Evolutionary conservation across 2,797 vertebrate genomes (phyloP).

Genomic region (Phoeniculus purpureus): DNA sequence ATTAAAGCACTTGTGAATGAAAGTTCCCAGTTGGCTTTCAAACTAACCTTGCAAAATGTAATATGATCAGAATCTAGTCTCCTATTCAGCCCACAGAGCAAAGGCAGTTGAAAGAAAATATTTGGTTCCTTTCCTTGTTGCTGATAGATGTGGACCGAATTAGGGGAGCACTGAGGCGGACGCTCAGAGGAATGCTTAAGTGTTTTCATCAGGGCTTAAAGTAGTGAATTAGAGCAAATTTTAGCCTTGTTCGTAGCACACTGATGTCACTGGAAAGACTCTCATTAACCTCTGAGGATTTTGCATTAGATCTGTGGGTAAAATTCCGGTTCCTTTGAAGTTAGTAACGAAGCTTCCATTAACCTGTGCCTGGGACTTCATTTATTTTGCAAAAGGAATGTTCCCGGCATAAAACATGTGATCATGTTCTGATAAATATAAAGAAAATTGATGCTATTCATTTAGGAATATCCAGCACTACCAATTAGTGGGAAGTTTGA

Average conservation of each 20-base stretch:
- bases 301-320: slow-evolving; percentile 36
- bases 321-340: slow-evolving; percentile 51
- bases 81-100: neutral
- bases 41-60: neutral
- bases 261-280: slow-evolving; percentile 18
- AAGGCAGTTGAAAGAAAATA: slow-evolving; percentile 3
- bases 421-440: slow-evolving; percentile 10
- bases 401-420: slow-evolving; percentile 9
- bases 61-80: neutral
- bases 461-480: slow-evolving; percentile 11
- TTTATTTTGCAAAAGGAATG: slow-evolving; percentile 37
- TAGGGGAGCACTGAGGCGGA: neutral
- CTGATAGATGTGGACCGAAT: neutral
- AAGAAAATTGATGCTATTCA: slow-evolving; percentile 27
- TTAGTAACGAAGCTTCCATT: slow-evolving; percentile 28
- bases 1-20: neutral
- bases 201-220: slow-evolving; percentile 8
- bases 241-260: slow-evolving; percentile 5
- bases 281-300: slow-evolving; percentile 58
- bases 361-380: slow-evolving; percentile 51
- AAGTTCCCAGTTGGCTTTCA: neutral
- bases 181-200: neutral
- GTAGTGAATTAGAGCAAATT: slow-evolving; percentile 36
- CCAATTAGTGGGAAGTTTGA: slow-evolving; percentile 36
- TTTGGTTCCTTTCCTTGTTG: neutral